Base-by-base conservation (phyloP, 2,797 vertebrate genomes). In the Champsocephalus esox region DNA sequence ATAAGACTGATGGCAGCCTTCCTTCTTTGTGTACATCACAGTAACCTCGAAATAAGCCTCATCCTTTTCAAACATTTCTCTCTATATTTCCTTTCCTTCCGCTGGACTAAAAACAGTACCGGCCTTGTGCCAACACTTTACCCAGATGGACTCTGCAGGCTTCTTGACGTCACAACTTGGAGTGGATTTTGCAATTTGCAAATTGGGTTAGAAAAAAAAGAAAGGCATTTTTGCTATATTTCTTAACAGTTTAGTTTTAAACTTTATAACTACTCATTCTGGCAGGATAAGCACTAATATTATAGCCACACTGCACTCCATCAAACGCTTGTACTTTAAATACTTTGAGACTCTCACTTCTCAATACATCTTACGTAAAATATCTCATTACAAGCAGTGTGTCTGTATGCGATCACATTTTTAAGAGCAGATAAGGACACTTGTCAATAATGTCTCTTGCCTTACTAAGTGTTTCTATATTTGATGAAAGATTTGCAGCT, bases 111-210 rank as follows among this genome's bases (percentile, higher is more conserved):
- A 70, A 79, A 74, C 66, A 79, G 43, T 77, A 73, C 41, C 21
- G 49, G 66, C 49, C 70, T 59, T 62, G 72, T 73, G 75, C 80
- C 73, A 81, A 57, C 70, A 71, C 66, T 79, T 73, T 70, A 74
- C 82, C 87, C 88, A 89, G 84, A 92, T 85, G 84, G 80, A 68
- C 78, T 79, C 87, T 64, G 77, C 75, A 79, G 83, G 85, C 76
- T 63, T 61, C 56, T 13, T 73, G 62, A 86, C 70, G 65, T 85
- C 85, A 82, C 48, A 28, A 74, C 77, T 75, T 77, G 78, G 66
- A 82, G 63, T 70, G 65, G 65, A 68, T 63, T 51, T 45, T 69
- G 66, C 45, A 65, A 62, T 84, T 32, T 54, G 52, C 21, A 54
- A 14, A 21, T 54, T 41, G 16, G 10, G 17, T 43, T n/a, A 5